Evolutionary conservation across 2,888 invertebrate species (phyloP), one percentile per base, ranked within the genome.

Genomic region (Charanyca ferruginea): DNA sequence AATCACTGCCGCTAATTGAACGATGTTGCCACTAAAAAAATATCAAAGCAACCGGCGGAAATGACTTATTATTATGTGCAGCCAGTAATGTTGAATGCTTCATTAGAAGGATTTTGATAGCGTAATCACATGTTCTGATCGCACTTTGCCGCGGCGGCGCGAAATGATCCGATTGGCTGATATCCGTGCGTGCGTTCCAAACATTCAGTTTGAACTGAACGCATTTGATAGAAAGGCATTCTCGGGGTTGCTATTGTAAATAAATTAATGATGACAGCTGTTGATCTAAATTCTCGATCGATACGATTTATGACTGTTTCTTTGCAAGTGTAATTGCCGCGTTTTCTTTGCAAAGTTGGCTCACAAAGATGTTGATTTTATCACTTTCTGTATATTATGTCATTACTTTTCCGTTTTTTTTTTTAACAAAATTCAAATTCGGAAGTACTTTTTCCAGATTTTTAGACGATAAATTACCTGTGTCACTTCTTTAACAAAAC

Each of bases 1-100:
- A 88, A 90, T 94, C 93, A 94, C 90, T 86, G 85, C 82, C 77
- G 80, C 85, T 94, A 93, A 93, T 94, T 93, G 91, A 85, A 80
- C 66, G 68, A 85, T 81, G 83, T 83, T 80, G 72, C 81, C 77
- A 77, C 76, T 83, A 79, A 84, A 87, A 86, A 83, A 82, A 80
- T 73, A 77, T 80, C 88, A 89, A 89, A 87, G 90, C 81, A 55
- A 77, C 89, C 94, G 91, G 91, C 93, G 94, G 94, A 94, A 90
- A 87, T 80, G 80, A 73, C 79, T 79, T 78, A 85, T 84, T 86
- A 85, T 84, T 86, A 83, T 83, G 83, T 81, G 79, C 86, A 85
- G 81, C 82, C 81, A 80, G 83, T 73, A 81, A 83, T 79, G 69
- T 70, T 83, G 85, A 85, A 84, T 81, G 85, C 83, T 83, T 87